Base-by-base conservation (phyloP, 2,888 invertebrate species). In the Shargacucullia verbasci region DNA sequence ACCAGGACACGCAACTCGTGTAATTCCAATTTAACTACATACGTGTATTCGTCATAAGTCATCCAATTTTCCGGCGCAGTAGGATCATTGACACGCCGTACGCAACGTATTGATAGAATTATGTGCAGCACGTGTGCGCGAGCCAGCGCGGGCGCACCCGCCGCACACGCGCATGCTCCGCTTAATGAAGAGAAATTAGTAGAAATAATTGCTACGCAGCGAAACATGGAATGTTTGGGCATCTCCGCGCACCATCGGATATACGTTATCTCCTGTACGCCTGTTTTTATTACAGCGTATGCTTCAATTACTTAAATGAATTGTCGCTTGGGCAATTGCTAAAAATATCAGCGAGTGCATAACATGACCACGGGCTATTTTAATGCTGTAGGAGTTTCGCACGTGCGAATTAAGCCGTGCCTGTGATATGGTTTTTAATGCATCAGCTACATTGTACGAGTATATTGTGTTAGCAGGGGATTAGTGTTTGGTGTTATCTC, bases 151-250 rank as follows among this genome's bases (percentile, higher is more conserved):
- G 25, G 38, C 45, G 35, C n/a, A 49, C 40, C 46, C 37, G 33
- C 44, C 41, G 48, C 48, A 13, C 60, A 38, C 59, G 45, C 62
- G 63, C 54, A 57, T 57, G 49, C 47, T 57, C 38, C 35, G 62
- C 39, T 68, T 73, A 67, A 74, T 70, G 59, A 71, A 70, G 80
- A 81, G 80, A 81, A 80, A 81, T 81, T 78, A 76, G 55, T 59
- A 48, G 65, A 53, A 71, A 69, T 72, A 70, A 73, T 73, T 59
- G 70, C 34, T 55, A 56, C 67, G 53, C 54, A 55, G 56, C 39
- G 39, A 41, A 43, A 48, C 53, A 57, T 52, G 76, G 63, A 70
- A 71, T 74, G 72, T 70, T 64, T 58, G 44, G 60, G 54, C 50
- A 61, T 59, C 64, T 66, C 40, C 41, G 55, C 64, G 71, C 67